Base-by-base conservation (phyloP, 2,113 vertebrate genomes). In the Aphelocoma coerulescens region DNA sequence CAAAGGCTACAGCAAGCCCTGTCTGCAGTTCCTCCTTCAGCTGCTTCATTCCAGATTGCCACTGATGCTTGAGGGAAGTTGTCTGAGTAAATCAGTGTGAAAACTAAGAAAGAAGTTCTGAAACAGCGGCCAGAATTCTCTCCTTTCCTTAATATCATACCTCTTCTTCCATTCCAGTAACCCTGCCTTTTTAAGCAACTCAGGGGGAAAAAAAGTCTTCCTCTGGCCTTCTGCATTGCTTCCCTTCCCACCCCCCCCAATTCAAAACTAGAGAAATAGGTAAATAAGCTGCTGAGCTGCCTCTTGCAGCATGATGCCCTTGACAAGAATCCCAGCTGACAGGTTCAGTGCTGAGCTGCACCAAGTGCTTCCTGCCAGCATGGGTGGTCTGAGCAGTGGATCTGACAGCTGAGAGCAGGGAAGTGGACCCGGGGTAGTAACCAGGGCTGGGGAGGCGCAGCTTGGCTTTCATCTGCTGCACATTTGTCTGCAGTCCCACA, bases 351-450 rank as follows among this genome's bases (percentile, higher is more conserved):
- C 77, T 81, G 96, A 85, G 81, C 67, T 51, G 89, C 91, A 89
- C 85, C 44, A 81, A 32, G 19, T 5, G 71, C 91, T 97, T 97
- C 96, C 97, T 97, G 95, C 39, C 91, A 5, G 72, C 8, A 5
- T 94, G 97, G 97, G 97, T 98, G 98, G 97, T 97, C 98, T 69
- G 71, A 82, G 94, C 93, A 79, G 79, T 51, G 88, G 92, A 35
- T 79, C 94, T 96, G 97, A 97, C 97, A 98, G 97, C 96, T 96
- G 97, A 96, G 62, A 43, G 58, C 73, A 54, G 78, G 17, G 93
- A 37, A 33, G 3, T 1, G 19, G 93, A 85, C 88, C 76, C 9
- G 2, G 63, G 35, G 30, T 74, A 77, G 86, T 57, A 77, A 49
- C 78, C n/a, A 0, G 65, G 67, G 86, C 74, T 81, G 85, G 83